Evolutionary conservation across 2,797 vertebrate genomes (phyloP).

Genomic region (Mycteria americana): DNA sequence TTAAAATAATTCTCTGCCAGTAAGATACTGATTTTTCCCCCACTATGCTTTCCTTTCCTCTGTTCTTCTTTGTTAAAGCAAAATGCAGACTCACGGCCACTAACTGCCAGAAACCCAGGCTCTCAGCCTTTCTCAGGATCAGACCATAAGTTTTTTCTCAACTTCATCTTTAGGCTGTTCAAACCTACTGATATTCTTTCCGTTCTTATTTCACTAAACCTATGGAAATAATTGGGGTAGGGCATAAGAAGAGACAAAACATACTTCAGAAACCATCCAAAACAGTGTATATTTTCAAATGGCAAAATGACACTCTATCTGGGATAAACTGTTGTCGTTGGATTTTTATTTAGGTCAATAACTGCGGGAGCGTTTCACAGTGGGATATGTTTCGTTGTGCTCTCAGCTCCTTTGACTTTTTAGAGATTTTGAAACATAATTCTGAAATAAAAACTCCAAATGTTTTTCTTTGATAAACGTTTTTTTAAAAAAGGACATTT

Average conservation of each 20-base stretch:
- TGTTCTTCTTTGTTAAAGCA: background rate
- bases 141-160: background rate
- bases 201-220: background rate
- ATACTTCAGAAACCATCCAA: background rate
- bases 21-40: background rate
- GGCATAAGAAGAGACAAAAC: background rate
- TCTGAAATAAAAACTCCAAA: background rate
- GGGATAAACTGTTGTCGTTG: background rate
- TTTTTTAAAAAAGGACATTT: background rate
- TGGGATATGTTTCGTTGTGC: background rate
- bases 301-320: background rate
- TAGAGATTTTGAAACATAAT: background rate
- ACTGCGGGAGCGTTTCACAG: background rate
- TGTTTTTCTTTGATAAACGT: background rate
- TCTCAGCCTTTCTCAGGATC: background rate
- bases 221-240: background rate
- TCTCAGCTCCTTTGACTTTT: background rate
- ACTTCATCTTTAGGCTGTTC: background rate
- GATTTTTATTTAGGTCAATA: background rate
- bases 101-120: background rate
- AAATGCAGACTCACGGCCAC: background rate
- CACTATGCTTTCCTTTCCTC: background rate
- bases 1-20: background rate
- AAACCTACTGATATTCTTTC: background rate
- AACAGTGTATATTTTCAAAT: background rate